A percentile compares a stretch with the other conserved stretches of the same genome.
Conservation (phyloP, 1,140 invertebrate genomes). For the Manduca sexta region DNA sequence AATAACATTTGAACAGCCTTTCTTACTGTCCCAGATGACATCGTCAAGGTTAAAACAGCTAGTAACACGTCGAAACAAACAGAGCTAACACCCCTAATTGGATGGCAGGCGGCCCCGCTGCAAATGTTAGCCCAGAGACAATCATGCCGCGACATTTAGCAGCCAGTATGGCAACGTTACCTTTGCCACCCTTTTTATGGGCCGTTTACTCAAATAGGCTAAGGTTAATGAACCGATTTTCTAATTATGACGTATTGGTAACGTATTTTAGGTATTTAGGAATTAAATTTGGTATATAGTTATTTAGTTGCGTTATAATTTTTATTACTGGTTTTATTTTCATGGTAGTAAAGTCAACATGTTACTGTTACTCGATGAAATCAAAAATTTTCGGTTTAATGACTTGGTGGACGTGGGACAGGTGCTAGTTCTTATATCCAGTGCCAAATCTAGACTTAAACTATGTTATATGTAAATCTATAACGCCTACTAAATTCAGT, state of each 20-base stretch:
- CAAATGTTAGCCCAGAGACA: slow-evolving; percentile 49
- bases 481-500: too few relatives aligned
- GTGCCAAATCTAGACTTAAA: too few relatives aligned
- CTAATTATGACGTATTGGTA: not conserved
- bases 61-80: slow-evolving; percentile 3
- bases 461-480: too few relatives aligned
- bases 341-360: too few relatives aligned
- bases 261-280: too few relatives aligned
- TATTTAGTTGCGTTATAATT: too few relatives aligned
- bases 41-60: slow-evolving; percentile 4
- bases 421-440: too few relatives aligned
- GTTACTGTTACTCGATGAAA: too few relatives aligned
- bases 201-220: not conserved
- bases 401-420: too few relatives aligned
- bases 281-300: too few relatives aligned
- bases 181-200: slow-evolving; percentile 23
- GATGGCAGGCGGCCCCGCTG: slow-evolving; percentile 17
- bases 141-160: slow-evolving; percentile 47
- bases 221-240: slow-evolving; percentile 9
- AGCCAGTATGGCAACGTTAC: slow-evolving; percentile 19
- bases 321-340: too few relatives aligned
- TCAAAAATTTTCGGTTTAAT: too few relatives aligned
- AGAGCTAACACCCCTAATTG: slow-evolving; percentile 36
- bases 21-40: not conserved
- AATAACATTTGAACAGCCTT: not conserved